Evolutionary conservation across 2,113 vertebrate genomes (phyloP).

Genomic region (Malurus melanocephalus): DNA sequence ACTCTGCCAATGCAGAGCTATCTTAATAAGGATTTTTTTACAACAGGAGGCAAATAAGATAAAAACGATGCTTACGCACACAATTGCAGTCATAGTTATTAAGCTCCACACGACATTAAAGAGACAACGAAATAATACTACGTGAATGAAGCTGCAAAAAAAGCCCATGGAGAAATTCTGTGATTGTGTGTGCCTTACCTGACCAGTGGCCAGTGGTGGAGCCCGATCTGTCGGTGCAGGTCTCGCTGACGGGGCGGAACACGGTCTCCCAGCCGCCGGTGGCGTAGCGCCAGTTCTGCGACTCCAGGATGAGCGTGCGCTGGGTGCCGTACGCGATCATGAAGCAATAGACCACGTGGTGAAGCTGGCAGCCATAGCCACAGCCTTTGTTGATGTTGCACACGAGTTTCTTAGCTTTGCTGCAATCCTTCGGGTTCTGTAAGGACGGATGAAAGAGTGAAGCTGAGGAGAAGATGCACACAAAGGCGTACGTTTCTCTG

Average conservation of each 20-base stretch:
- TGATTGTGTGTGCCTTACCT: slow-evolving; percentile 70
- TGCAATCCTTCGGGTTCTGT: slow-evolving; percentile 96
- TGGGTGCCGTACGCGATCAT: slow-evolving; percentile 97
- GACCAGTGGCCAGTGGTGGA: slow-evolving; percentile 93
- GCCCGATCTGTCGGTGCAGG: slow-evolving; percentile 90
- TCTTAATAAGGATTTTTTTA: neutral
- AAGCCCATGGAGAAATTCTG: fast-evolving
- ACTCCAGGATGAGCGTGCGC: slow-evolving; percentile 93
- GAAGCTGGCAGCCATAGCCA: slow-evolving; percentile 96
- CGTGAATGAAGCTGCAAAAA: fast-evolving
- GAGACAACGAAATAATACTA: fast-evolving
- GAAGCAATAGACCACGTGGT: slow-evolving; percentile 98
- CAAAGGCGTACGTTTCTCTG: neutral
- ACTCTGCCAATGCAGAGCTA: neutral
- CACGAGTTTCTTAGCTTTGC: slow-evolving; percentile 93
- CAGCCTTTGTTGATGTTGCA: slow-evolving; percentile 99
- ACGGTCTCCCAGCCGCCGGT: slow-evolving; percentile 95
- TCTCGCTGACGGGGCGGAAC: slow-evolving; percentile 94
- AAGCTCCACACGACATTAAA: fast-evolving
- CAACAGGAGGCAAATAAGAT: neutral
- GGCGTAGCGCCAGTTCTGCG: slow-evolving; percentile 96
- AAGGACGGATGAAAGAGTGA: neutral
- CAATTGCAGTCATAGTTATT: neutral
- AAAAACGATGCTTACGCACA: neutral
- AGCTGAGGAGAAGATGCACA: neutral